Base-by-base conservation (phyloP, 2,888 invertebrate species). In the Copidosoma aretas region DNA sequence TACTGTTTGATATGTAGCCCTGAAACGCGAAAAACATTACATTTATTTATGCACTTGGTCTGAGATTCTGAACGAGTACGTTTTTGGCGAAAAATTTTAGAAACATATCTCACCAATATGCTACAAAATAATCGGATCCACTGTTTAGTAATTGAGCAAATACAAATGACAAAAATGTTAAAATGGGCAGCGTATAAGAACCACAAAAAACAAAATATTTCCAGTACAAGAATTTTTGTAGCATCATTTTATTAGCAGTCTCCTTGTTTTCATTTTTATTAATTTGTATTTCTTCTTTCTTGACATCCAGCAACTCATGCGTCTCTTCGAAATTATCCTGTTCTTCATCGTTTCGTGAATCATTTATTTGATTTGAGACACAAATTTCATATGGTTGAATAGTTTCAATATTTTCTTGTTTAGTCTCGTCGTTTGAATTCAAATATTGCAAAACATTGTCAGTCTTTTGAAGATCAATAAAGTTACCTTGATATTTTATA, bases 81-180 rank as follows among this genome's bases (percentile, higher is more conserved):
- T n/a, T n/a, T n/a, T n/a, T n/a, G n/a, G n/a, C n/a, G n/a, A n/a
- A n/a, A n/a, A n/a, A n/a, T n/a, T n/a, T n/a, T n/a, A n/a, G n/a
- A n/a, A n/a, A n/a, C n/a, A n/a, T 49, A 17, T 77, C 84, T 84
- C 83, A 93, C 94, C 94, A 94, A 76, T 88, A 83, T 1, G 90
- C 90, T 0, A 94, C 87, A 91, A 92, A 93, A 78, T 91, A 90
- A 82, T 94, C 94, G 60, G 88, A 86, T 62, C 89, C 86, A 57
- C 92, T 91, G 66, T 90, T 91, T 64, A 90, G 83, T 21, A 88
- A 80, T 84, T 94, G 93, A 8, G 91, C 91, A 8, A 89, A 73
- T 19, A 92, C 73, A 10, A 91, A 87, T n/a, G 87, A 76, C 0
- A 87, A 24, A 32, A 92, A 81, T 57, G 88, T 80, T 10, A 85